These are phyloP conservation scores for Pontoporia blainvillei DNA, from an alignment of 2,113 vertebrate genomes.

Conservation along the genomic window DNA sequence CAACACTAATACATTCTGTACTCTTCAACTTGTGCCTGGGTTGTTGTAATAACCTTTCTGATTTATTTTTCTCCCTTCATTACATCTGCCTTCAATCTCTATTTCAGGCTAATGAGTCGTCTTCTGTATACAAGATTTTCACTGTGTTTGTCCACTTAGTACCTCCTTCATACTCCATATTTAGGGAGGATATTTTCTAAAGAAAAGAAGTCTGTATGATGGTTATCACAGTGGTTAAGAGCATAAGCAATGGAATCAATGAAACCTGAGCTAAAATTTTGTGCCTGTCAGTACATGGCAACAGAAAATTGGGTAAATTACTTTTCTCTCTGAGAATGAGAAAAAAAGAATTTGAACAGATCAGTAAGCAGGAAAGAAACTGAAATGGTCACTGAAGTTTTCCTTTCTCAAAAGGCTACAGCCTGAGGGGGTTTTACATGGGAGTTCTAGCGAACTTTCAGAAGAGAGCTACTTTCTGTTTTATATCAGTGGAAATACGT, in stretches of 20 bases:
- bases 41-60: not conserved
- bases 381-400: slow-evolving; percentile 43
- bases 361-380: slow-evolving; percentile 62
- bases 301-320: slow-evolving; percentile 51
- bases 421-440: not conserved
- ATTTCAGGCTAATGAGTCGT: not conserved
- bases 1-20: not conserved
- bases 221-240: not conserved
- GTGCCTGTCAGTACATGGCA: slow-evolving; percentile 1
- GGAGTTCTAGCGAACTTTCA: not conserved
- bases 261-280: slow-evolving; percentile 6
- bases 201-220: not conserved
- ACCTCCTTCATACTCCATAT: not conserved
- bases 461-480: not conserved
- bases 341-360: slow-evolving; percentile 31
- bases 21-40: not conserved
- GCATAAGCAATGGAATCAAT: not conserved
- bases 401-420: slow-evolving; percentile 3
- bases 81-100: not conserved
- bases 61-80: not conserved
- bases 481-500: not conserved
- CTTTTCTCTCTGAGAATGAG: slow-evolving; percentile 53
- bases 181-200: not conserved
- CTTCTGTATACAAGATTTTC: not conserved
- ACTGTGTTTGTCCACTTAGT: not conserved